Evolutionary conservation across 2,797 vertebrate species (phyloP).

Genomic region (Molossus molossus): DNA sequence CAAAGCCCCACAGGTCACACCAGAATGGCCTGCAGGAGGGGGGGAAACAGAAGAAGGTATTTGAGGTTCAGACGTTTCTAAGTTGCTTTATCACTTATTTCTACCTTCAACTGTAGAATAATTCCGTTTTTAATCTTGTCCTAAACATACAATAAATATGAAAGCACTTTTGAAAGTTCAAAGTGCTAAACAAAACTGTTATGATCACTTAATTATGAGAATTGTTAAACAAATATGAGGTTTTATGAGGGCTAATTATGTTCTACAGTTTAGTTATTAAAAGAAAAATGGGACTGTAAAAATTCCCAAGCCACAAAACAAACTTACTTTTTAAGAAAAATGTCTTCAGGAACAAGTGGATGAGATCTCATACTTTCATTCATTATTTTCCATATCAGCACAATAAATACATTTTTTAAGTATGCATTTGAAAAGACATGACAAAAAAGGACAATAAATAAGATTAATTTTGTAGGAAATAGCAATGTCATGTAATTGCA

Average conservation of each 20-base stretch:
- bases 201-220: slow-evolving; percentile 56
- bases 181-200: slow-evolving; percentile 64
- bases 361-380: neutral
- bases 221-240: neutral
- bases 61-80: neutral
- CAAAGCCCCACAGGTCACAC: neutral
- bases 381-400: slow-evolving; percentile 35
- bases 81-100: slow-evolving; percentile 8
- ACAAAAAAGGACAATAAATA: slow-evolving; percentile 9
- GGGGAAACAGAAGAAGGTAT: neutral
- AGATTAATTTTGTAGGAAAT: neutral
- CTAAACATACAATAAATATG: slow-evolving; percentile 26
- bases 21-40: neutral
- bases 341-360: slow-evolving; percentile 6
- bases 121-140: slow-evolving; percentile 47
- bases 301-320: neutral
- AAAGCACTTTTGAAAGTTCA: slow-evolving; percentile 65
- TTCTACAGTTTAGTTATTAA: slow-evolving; percentile 48
- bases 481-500: slow-evolving; percentile 18
- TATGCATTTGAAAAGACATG: neutral
- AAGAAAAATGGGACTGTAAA: slow-evolving; percentile 59
- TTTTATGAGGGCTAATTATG: slow-evolving; percentile 58
- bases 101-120: neutral
- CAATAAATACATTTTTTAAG: neutral
- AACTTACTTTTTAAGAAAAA: slow-evolving; percentile 16